Conservation (phyloP, 2,113 vertebrate species). For the Sebastes fasciatus region DNA sequence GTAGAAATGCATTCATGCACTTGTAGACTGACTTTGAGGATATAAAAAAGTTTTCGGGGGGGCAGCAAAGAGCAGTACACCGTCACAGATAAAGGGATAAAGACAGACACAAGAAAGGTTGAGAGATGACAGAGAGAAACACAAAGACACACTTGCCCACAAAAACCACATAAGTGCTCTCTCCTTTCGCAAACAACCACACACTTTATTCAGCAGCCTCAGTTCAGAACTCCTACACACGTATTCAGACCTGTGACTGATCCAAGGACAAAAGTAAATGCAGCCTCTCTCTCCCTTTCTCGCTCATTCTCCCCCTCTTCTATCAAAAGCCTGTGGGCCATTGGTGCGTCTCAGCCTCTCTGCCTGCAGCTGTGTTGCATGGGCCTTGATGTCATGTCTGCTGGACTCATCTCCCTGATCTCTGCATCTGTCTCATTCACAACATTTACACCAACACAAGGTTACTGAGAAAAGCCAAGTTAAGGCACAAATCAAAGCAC, state of each 20-base stretch:
- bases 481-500: not conserved
- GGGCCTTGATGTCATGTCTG: slow-evolving; percentile 33
- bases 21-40: not conserved
- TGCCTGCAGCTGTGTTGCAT: slow-evolving; percentile 37
- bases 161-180: slow-evolving; percentile 7
- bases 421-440: slow-evolving; percentile 25
- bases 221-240: slow-evolving; percentile 28
- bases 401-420: slow-evolving; percentile 19
- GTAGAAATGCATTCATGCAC: not conserved
- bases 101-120: not conserved
- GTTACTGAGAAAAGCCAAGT: not conserved
- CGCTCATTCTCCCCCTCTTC: slow-evolving; percentile 13
- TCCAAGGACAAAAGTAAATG: slow-evolving; percentile 37
- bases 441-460: not conserved
- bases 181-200: slow-evolving; percentile 6
- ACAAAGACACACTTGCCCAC: slow-evolving; percentile 14
- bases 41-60: not conserved
- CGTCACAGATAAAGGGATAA: not conserved
- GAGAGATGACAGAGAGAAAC: slow-evolving; percentile 17
- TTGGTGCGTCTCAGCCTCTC: slow-evolving; percentile 14
- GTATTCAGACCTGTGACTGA: slow-evolving; percentile 34
- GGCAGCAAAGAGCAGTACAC: not conserved
- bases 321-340: slow-evolving; percentile 25
- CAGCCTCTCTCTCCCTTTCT: slow-evolving; percentile 20
- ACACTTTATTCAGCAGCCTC: not conserved